These are phyloP conservation scores for Cyanoderma ruficeps DNA, from an alignment of 2,113 vertebrate species.

Conservation along the genomic window DNA sequence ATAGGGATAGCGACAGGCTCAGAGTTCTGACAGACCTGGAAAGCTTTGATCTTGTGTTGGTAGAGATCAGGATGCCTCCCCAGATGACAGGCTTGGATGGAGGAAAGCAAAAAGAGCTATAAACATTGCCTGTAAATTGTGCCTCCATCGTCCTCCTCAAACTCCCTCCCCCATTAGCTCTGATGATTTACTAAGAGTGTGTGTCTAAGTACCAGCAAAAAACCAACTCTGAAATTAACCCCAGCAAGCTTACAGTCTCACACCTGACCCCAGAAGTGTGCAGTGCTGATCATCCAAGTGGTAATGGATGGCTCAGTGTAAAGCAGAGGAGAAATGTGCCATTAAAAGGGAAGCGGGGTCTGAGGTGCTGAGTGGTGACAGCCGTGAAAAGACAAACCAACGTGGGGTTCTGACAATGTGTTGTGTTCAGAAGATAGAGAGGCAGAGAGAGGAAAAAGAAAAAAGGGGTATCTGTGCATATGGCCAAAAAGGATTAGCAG, in stretches of 20 bases:
- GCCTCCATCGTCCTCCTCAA: not conserved
- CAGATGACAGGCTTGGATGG: not conserved
- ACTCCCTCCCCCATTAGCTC: not conserved
- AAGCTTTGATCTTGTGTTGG: constrained; percentile 23
- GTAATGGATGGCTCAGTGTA: not conserved
- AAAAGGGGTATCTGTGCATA: not conserved
- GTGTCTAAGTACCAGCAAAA: not conserved
- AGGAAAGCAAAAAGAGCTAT: not conserved
- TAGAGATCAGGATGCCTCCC: constrained; percentile 10
- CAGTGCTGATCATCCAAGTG: not conserved
- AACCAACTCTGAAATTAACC: constrained; percentile 9
- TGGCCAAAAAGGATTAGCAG: not conserved
- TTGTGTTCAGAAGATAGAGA: not conserved
- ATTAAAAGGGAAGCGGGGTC: not conserved
- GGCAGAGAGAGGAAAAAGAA: not conserved
- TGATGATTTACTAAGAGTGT: constrained; percentile 11
- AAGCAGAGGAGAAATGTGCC: not conserved
- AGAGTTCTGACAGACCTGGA: not conserved
- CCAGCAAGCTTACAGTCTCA: not conserved
- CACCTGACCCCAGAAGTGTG: not conserved
- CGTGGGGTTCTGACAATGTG: not conserved
- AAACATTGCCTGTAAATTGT: not conserved
- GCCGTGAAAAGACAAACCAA: not conserved
- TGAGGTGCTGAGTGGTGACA: not conserved
- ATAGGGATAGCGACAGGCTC: not conserved